Base-by-base conservation (phyloP, 2,797 vertebrate genomes). In the Labroides dimidiatus region DNA sequence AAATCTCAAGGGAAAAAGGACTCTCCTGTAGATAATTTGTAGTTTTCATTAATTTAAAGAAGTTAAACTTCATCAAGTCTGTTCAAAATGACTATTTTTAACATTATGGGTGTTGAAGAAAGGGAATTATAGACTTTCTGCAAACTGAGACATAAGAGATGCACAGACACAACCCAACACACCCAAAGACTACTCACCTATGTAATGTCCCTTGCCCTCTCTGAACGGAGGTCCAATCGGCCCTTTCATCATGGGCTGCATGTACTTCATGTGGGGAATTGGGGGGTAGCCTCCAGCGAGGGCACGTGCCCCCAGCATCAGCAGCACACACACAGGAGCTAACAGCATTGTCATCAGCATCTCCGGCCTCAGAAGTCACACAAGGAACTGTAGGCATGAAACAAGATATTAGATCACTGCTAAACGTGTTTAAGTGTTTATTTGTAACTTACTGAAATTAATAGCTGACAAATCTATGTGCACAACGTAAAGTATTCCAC, bases 241-340 rank as follows among this genome's bases (percentile, higher is more conserved):
- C 30, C 98, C 98, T 89, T 99, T 99, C 92, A 98, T 95, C 97
- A 99, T 98, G 76, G 98, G 98, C 87, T 98, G 97, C 92, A 96
- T 93, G 86, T 99, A 99, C 90, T 99, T 97, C 92, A 98, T 95
- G 54, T 97, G 96, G 9, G 95, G 91, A 10, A 98, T 93, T 19
- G 96, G 96, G 37, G 95, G 91, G 2, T 98, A 99, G 49, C 95
- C 96, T 57, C 93, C 96, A 24, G 95, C 96, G 4, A 93, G 92
- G 0, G 89, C 95, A 3, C 88, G 92, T 0, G 92, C 95, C 68
- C 91, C 95, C 0, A 92, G 86, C 14, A 92, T 91, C 84, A 94
- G 87, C 59, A 94, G 87, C 87, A 93, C 77, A 80, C 88, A 94
- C 52, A 87, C 72, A 67, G 84, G 81, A 79, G 90, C 80, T 78